Conservation (phyloP, 2,888 invertebrate species). For the Chloromyia formosa region DNA sequence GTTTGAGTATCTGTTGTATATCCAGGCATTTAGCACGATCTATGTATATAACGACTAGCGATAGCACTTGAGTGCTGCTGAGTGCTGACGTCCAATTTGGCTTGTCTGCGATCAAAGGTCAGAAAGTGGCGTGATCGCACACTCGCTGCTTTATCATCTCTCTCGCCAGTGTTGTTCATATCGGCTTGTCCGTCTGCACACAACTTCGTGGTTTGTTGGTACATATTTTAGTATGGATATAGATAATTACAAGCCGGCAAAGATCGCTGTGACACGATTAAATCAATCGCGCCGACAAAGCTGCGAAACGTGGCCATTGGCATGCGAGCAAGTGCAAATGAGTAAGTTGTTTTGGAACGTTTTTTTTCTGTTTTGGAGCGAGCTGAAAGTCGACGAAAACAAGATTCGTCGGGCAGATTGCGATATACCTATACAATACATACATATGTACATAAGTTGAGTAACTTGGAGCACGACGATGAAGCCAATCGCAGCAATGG, state of each 20-base stretch:
- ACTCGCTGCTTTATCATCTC: not conserved
- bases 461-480: too few species aligned
- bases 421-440: not conserved
- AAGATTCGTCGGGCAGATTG: too few species aligned
- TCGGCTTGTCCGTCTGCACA: too few species aligned
- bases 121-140: constrained; percentile 27
- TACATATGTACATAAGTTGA: too few species aligned
- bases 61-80: not conserved
- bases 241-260: not conserved
- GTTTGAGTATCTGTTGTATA: too few species aligned
- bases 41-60: too few species aligned
- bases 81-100: constrained; percentile 27
- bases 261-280: not conserved
- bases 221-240: not conserved
- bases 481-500: too few species aligned
- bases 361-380: not conserved
- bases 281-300: constrained; percentile 1
- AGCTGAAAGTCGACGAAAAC: too few species aligned
- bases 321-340: constrained; percentile 23
- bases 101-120: constrained; percentile 32
- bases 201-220: too few species aligned
- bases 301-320: not conserved
- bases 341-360: not conserved
- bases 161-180: not conserved
- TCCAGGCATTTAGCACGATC: too few species aligned